These are phyloP conservation scores for Elmis aenea DNA, from an alignment of 2,888 invertebrate genomes.

Conservation along the genomic window DNA sequence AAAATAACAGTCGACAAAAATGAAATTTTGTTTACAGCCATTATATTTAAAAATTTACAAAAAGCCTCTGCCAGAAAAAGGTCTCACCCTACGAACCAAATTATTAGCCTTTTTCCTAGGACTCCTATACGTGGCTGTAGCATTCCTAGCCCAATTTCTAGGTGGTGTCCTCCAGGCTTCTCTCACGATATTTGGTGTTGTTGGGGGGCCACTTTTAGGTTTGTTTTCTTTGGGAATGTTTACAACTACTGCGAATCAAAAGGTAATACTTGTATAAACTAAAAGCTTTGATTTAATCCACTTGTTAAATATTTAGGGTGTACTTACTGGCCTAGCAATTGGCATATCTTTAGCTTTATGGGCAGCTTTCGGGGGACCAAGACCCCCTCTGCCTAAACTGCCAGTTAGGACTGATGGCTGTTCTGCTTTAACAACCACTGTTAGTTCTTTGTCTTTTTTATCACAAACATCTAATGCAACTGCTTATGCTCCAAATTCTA, in stretches of 20 bases:
- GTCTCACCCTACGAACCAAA: slow-evolving; percentile 56
- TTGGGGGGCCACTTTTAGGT: slow-evolving; percentile 82
- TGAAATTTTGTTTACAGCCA: slow-evolving; percentile 46
- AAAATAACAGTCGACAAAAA: no score
- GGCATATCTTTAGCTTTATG: slow-evolving; percentile 69
- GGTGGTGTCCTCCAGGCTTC: slow-evolving; percentile 86
- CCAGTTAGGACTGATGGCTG: slow-evolving; percentile 59
- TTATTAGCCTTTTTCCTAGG: slow-evolving; percentile 70
- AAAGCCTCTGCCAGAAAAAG: slow-evolving; percentile 41
- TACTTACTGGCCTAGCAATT: slow-evolving; percentile 57
- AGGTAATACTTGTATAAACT: slow-evolving; percentile 42
- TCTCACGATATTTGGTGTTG: slow-evolving; percentile 79
- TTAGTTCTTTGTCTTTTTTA: slow-evolving; percentile 4
- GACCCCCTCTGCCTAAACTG: slow-evolving; percentile 55
- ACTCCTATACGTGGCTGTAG: slow-evolving; percentile 68
- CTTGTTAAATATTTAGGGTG: slow-evolving; percentile 54
- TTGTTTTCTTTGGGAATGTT: slow-evolving; percentile 84
- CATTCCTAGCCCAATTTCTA: slow-evolving; percentile 75
- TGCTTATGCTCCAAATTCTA: no score
- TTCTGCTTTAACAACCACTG: slow-evolving; percentile 20
- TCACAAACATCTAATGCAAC: background rate
- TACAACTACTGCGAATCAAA: slow-evolving; percentile 66
- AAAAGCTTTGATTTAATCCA: background rate
- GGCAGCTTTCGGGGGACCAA: slow-evolving; percentile 81
- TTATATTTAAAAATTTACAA: slow-evolving; percentile 40